Percentiles rank a stretch among this genome's conserved stretches.
These are phyloP conservation scores for Meghimatium bilineatum DNA, from an alignment of 2,888 invertebrate species.

Conservation along the genomic window DNA sequence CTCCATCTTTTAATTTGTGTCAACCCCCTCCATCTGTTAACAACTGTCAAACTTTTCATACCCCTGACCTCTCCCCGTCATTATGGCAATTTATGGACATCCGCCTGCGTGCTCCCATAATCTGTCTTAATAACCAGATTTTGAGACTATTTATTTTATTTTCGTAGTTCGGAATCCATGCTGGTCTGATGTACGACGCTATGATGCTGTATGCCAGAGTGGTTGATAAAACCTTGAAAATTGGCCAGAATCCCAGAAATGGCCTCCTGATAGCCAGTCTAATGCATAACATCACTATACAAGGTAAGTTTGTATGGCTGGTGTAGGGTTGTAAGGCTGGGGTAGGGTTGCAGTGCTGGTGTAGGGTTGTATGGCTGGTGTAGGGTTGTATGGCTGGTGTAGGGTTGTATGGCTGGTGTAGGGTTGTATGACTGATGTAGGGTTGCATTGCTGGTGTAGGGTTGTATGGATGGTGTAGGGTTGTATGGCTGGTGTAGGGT, in stretches of 20 bases:
- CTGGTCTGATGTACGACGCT: conserved; percentile 63
- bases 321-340: neutral
- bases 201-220: conserved; percentile 62
- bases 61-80: neutral
- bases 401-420: too few species aligned
- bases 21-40: too few species aligned
- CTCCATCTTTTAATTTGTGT: too few species aligned
- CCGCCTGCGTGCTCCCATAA: too few species aligned
- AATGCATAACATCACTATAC: conserved; percentile 37
- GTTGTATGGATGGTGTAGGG: too few species aligned
- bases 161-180: conserved; percentile 59
- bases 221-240: conserved; percentile 52
- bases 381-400: neutral
- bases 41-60: too few species aligned
- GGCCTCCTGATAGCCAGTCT: conserved; percentile 45
- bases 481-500: too few species aligned
- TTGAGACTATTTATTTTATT: too few species aligned
- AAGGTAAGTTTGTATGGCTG: conserved; percentile 34
- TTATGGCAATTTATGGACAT: too few species aligned
- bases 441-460: neutral
- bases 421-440: neutral
- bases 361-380: neutral
- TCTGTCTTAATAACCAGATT: too few species aligned
- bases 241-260: conserved; percentile 48
- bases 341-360: neutral